These are phyloP conservation scores for Telenomus remus DNA, from an alignment of 1,140 invertebrate genomes.

Conservation along the genomic window DNA sequence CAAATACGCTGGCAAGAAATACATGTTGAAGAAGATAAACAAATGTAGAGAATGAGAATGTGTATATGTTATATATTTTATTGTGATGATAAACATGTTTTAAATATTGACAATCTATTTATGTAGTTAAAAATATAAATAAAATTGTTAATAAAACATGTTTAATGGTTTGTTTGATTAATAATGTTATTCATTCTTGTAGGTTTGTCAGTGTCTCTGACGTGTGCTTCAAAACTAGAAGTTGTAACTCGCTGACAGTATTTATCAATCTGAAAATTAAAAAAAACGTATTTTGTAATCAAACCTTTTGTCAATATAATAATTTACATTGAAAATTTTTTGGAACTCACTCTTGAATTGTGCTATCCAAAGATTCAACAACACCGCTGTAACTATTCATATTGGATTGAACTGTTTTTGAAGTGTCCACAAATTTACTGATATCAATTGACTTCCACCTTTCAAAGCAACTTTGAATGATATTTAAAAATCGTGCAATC, in stretches of 20 bases:
- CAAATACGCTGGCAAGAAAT: slow-evolving; percentile 10
- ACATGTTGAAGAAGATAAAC: slow-evolving; percentile 19
- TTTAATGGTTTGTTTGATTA: not conserved
- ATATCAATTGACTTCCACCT: not conserved
- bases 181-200: not conserved
- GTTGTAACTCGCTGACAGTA: slow-evolving; percentile 8
- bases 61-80: slow-evolving; percentile 49
- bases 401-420: not conserved
- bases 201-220: slow-evolving; percentile 1
- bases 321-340: slow-evolving; percentile 3
- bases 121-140: slow-evolving; percentile 46
- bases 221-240: slow-evolving; percentile 3
- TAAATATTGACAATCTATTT: slow-evolving; percentile 54
- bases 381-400: not conserved
- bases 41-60: slow-evolving; percentile 39
- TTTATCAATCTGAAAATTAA: slow-evolving; percentile 9
- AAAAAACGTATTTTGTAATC: slow-evolving; percentile 9
- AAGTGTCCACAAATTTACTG: not conserved
- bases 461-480: not conserved
- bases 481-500: not conserved
- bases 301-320: not conserved
- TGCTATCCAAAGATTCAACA: no score
- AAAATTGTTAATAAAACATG: slow-evolving; percentile 50
- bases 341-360: not conserved
- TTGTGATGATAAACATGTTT: slow-evolving; percentile 49